A percentile compares a stretch with the other conserved stretches of the same genome.
phyloP scores from a whole-genome alignment of 2,113 vertebrate species.

The Lampris megalopsis region DNA sequence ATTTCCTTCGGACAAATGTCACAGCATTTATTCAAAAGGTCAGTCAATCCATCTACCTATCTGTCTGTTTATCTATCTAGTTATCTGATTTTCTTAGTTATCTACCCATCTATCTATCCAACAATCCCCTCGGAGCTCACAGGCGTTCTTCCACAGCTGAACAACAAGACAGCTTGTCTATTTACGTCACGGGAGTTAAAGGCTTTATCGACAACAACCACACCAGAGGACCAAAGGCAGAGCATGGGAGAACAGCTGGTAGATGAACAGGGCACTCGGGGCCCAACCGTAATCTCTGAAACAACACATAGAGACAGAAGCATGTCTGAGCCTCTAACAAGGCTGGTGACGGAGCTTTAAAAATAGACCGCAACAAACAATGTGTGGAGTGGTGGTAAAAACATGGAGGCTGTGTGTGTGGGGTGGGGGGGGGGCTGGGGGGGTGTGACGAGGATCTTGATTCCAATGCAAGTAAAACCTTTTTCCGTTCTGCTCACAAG shows the following conservation, averaged over 20 bases:
- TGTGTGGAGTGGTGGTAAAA: slow-evolving; percentile 66
- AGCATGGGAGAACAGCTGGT: slow-evolving; percentile 47
- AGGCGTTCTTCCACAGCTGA: too few species aligned
- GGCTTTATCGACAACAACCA: slow-evolving; percentile 10
- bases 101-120: too few species aligned
- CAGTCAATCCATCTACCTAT: too few species aligned
- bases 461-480: slow-evolving; percentile 40
- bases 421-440: slow-evolving; percentile 6
- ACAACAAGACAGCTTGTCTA: too few species aligned
- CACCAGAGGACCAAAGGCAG: background rate
- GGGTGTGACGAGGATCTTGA: background rate
- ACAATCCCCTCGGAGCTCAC: too few species aligned
- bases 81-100: too few species aligned
- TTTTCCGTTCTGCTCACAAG: slow-evolving; percentile 38
- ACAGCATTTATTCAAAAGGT: too few species aligned
- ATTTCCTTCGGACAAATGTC: too few species aligned
- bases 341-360: slow-evolving; percentile 46
- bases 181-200: background rate
- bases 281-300: slow-evolving; percentile 61
- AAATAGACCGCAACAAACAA: slow-evolving; percentile 72
- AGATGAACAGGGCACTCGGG: slow-evolving; percentile 28
- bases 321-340: slow-evolving; percentile 65
- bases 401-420: slow-evolving; percentile 25
- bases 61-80: too few species aligned
- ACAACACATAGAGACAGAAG: slow-evolving; percentile 54